Percentiles rank a stretch among this genome's conserved stretches.
phyloP scores from a whole-genome alignment of 2,797 vertebrate species.

The Morelia viridis region DNA sequence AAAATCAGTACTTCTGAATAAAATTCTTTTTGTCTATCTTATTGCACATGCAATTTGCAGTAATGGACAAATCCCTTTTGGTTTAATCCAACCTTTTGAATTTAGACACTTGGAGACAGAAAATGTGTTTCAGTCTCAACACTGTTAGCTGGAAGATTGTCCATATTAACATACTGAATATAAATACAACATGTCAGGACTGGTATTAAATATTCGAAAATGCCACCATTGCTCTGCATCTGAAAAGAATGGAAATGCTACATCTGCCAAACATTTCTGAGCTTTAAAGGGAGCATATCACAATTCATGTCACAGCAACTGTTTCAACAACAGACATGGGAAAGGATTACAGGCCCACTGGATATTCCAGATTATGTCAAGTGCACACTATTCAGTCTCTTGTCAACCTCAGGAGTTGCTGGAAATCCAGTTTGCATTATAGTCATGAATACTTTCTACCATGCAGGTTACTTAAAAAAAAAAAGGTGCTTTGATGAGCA shows the following conservation, averaged over 20 bases:
- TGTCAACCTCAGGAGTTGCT: slow-evolving; percentile 30
- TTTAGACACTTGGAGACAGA: slow-evolving; percentile 47
- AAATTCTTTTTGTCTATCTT: slow-evolving; percentile 57
- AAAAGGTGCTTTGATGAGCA: slow-evolving; percentile 16
- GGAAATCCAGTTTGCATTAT: slow-evolving; percentile 43
- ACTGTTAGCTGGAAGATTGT: slow-evolving; percentile 52
- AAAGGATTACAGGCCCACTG: slow-evolving; percentile 38
- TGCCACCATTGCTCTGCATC: slow-evolving; percentile 41
- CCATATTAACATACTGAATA: slow-evolving; percentile 55
- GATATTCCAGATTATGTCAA: slow-evolving; percentile 51
- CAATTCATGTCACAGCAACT: slow-evolving; percentile 42
- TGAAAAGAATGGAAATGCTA: slow-evolving; percentile 47
- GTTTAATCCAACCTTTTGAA: slow-evolving; percentile 58
- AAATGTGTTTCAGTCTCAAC: slow-evolving; percentile 51
- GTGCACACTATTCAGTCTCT: slow-evolving; percentile 40
- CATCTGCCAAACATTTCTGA: slow-evolving; percentile 37
- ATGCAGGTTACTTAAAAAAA: slow-evolving; percentile 13
- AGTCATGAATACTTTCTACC: slow-evolving; percentile 42
- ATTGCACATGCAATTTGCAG: slow-evolving; percentile 64
- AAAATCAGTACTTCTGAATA: slow-evolving; percentile 51
- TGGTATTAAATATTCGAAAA: slow-evolving; percentile 51
- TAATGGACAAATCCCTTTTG: slow-evolving; percentile 55
- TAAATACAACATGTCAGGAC: slow-evolving; percentile 50
- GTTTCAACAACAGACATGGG: slow-evolving; percentile 1
- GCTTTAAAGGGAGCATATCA: slow-evolving; percentile 43